phyloP scores from a whole-genome alignment of 2,113 vertebrate species.

The Zosterops japonicus region DNA sequence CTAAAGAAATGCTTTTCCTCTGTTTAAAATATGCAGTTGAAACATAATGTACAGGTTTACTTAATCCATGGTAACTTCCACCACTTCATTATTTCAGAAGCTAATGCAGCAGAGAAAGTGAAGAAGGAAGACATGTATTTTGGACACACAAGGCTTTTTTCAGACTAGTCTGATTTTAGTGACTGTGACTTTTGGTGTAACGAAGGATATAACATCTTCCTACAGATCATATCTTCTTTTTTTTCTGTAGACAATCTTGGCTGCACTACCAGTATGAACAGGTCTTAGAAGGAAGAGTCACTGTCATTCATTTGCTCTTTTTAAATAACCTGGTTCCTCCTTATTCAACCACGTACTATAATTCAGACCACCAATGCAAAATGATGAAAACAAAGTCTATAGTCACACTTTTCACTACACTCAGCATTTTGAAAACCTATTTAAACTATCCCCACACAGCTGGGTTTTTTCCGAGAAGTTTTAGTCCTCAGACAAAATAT shows the following conservation, averaged over 20 bases:
- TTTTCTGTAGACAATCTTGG: neutral
- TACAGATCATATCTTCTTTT: neutral
- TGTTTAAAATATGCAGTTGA: neutral
- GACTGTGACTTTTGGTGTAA: neutral
- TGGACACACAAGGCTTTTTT: neutral
- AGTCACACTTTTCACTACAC: neutral
- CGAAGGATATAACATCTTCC: neutral
- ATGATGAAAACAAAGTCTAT: neutral
- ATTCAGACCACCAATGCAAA: neutral
- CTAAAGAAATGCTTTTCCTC: neutral
- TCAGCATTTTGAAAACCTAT: neutral
- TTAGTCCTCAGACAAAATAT: neutral
- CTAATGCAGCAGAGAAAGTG: neutral
- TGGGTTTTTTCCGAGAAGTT: neutral
- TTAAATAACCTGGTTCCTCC: neutral
- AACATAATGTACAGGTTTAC: neutral
- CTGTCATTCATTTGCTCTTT: neutral
- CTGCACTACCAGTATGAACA: neutral
- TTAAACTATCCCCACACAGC: neutral
- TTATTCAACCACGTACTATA: neutral
- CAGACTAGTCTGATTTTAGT: neutral
- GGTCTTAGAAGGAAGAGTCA: neutral
- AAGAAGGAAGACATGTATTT: rapidly evolving
- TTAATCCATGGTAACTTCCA: neutral
- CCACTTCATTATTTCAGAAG: neutral